Percentiles rank a stretch among this genome's conserved stretches.
Conservation (phyloP, 2,888 invertebrate species). For the Brenthis daphne region DNA sequence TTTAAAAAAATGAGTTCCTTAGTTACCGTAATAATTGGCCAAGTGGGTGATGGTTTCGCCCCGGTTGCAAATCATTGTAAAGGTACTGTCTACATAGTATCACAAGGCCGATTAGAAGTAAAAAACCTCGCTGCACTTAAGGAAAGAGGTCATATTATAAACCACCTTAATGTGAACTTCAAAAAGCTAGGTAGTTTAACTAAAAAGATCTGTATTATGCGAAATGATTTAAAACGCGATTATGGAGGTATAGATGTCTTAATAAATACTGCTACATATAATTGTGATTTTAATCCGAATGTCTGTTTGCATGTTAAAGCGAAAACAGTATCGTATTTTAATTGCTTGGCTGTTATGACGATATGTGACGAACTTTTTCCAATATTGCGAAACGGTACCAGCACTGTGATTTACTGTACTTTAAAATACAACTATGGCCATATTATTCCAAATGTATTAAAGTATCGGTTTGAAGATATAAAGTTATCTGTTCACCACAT, state of each 20-base stretch:
- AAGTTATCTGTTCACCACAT: neutral
- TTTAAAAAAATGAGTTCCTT: neutral
- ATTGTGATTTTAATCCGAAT: neutral
- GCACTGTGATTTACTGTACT: conserved; percentile 2
- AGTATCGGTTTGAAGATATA: neutral
- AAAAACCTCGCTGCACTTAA: neutral
- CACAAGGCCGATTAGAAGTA: neutral
- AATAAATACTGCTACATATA: conserved; percentile 4
- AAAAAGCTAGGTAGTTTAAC: neutral
- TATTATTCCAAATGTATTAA: neutral
- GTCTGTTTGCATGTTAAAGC: neutral
- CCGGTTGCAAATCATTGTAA: conserved; percentile 2
- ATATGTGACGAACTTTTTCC: neutral
- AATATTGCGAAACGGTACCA: neutral
- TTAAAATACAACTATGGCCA: neutral
- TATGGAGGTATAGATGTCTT: conserved; percentile 8
- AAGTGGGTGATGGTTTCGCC: neutral
- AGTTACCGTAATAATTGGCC: neutral
- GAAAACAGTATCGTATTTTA: neutral
- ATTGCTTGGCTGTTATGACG: neutral
- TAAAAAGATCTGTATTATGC: neutral
- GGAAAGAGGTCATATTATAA: neutral
- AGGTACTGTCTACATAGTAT: conserved; percentile 5
- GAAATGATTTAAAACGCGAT: neutral
- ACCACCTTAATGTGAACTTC: neutral